phyloP scores from a whole-genome alignment of 2,888 invertebrate genomes.

The Hetaerina titia region DNA sequence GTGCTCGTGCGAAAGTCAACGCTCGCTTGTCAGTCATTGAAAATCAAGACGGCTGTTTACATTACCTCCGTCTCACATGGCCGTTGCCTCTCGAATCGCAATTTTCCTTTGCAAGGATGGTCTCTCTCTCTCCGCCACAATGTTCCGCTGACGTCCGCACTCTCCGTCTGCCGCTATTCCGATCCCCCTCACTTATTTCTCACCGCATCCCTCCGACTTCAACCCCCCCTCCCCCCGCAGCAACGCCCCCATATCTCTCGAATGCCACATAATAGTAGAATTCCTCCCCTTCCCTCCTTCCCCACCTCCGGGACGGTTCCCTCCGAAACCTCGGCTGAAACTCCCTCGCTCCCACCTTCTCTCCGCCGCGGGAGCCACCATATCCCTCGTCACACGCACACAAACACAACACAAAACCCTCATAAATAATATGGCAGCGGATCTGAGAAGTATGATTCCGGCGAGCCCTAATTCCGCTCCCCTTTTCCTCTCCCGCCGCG shows the following conservation, averaged over 20 bases:
- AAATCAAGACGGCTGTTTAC: neutral
- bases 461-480: constrained; percentile 17
- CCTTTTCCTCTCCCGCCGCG: neutral
- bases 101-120: constrained; percentile 1
- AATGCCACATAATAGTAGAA: neutral
- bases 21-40: neutral
- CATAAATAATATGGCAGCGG: constrained; percentile 61
- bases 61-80: neutral
- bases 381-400: neutral
- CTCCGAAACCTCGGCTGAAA: constrained; percentile 24
- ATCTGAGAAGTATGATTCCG: constrained; percentile 59
- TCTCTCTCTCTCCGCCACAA: neutral
- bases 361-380: constrained; percentile 13
- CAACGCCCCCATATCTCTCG: neutral
- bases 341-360: neutral
- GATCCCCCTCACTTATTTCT: neutral
- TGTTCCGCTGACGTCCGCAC: neutral
- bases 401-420: constrained; percentile 48
- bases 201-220: neutral
- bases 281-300: neutral
- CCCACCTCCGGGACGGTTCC: neutral
- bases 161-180: neutral
- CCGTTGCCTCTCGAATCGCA: neutral
- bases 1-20: neutral
- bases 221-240: neutral